Evolutionary conservation across 2,888 invertebrate genomes (phyloP).

Genomic region (Lycophotia porphyrea): DNA sequence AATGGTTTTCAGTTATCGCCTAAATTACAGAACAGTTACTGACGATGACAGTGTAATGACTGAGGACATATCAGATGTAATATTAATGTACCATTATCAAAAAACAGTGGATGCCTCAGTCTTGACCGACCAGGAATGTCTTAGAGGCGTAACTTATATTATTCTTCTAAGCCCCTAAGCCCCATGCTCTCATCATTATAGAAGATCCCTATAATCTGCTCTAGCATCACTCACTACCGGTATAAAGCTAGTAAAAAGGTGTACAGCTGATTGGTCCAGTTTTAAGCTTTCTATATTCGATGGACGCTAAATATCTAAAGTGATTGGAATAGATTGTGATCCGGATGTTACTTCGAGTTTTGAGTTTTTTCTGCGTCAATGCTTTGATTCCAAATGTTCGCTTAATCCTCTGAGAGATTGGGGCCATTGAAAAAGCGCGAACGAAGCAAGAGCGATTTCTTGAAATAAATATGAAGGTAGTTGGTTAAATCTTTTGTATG

Average conservation of each 20-base stretch:
- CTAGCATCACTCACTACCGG: background rate
- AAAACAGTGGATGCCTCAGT: background rate
- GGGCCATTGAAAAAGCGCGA: constrained; percentile 32
- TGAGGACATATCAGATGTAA: background rate
- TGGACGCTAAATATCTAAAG: constrained; percentile 40
- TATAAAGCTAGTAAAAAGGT: background rate
- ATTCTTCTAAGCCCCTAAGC: background rate
- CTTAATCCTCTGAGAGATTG: constrained; percentile 57
- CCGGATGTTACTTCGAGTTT: constrained; percentile 54
- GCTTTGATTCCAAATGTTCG: constrained; percentile 55
- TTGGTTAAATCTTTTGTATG: too few relatives aligned
- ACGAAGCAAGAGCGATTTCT: background rate
- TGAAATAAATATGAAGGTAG: fast-evolving
- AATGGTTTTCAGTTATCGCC: background rate
- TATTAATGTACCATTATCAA: background rate
- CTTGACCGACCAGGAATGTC: background rate
- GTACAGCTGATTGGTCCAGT: constrained; percentile 25
- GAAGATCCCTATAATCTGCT: constrained; percentile 30
- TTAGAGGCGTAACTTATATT: background rate
- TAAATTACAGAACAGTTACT: background rate
- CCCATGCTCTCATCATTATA: background rate
- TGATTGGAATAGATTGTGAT: constrained; percentile 60
- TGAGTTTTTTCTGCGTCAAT: constrained; percentile 46
- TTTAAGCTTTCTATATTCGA: constrained; percentile 59
- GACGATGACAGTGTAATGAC: background rate